These are phyloP conservation scores for Corbicula japonica DNA, from an alignment of 2,888 invertebrate genomes.

Conservation along the genomic window DNA sequence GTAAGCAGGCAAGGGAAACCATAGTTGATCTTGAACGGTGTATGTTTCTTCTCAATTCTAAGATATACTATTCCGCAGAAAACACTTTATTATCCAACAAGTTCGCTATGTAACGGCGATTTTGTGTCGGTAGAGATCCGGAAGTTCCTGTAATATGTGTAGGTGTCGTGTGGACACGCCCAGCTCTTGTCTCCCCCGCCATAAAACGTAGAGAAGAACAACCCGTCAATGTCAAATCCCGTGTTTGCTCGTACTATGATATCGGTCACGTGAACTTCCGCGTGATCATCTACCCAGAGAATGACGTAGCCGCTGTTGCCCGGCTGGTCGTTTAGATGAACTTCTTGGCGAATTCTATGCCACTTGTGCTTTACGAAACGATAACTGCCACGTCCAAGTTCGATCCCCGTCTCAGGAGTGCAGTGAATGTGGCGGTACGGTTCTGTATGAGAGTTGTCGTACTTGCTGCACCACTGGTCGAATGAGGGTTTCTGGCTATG, in stretches of 20 bases:
- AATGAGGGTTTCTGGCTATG: constrained; percentile 50
- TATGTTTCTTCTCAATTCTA: too few species aligned
- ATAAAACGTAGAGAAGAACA: constrained; percentile 79
- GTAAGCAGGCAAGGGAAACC: too few species aligned
- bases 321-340: constrained; percentile 71
- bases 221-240: constrained; percentile 66
- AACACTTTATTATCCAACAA: constrained; percentile 46
- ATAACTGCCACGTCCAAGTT: constrained; percentile 57
- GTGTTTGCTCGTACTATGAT: constrained; percentile 64
- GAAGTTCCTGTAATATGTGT: constrained; percentile 77
- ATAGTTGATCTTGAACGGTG: too few species aligned
- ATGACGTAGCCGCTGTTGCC: constrained; percentile 67
- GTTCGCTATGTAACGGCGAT: constrained; percentile 10
- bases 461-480: constrained; percentile 52
- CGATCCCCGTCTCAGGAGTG: constrained; percentile 26
- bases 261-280: constrained; percentile 56
- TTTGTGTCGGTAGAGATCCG: constrained; percentile 42
- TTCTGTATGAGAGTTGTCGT: constrained; percentile 17
- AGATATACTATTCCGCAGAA: too few species aligned
- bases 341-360: constrained; percentile 72
- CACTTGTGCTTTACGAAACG: constrained; percentile 61
- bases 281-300: constrained; percentile 67
- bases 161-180: constrained; percentile 70
- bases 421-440: constrained; percentile 31
- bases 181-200: constrained; percentile 71